Conservation (phyloP, 92 coral and sea anemone genomes). For the Siderastrea radians region DNA sequence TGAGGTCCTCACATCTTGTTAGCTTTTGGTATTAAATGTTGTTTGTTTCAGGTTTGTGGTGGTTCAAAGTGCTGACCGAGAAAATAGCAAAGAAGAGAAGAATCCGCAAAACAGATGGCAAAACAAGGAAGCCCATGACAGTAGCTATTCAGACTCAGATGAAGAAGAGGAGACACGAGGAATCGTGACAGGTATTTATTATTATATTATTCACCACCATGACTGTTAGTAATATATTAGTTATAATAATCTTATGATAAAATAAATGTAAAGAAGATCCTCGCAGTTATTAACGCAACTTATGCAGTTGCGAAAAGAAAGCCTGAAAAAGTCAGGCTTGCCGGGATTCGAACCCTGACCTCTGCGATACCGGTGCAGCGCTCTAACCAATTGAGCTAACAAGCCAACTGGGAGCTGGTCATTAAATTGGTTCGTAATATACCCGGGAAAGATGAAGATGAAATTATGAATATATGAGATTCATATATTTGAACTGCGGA, state of each 20-base stretch:
- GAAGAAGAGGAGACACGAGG: constrained; percentile 90
- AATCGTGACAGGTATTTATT: constrained; percentile 76
- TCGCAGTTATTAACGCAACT: no score
- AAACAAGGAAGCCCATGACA: constrained; percentile 8
- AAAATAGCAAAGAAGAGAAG: constrained; percentile 23
- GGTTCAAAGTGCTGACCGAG: constrained; percentile 42
- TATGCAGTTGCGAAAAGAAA: no score
- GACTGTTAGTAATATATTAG: not conserved
- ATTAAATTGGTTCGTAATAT: no score
- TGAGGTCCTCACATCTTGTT: not conserved
- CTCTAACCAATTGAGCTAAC: no score
- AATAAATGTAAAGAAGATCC: no score
- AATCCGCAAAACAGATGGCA: not conserved
- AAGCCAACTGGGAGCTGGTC: no score
- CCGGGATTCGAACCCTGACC: no score
- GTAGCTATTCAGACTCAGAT: constrained; percentile 54
- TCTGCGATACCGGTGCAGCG: no score
- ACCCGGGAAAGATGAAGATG: no score
- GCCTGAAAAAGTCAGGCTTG: no score
- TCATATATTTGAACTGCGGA: no score
- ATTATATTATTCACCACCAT: not conserved
- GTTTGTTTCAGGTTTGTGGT: constrained; percentile 28
- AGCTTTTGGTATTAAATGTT: not conserved
- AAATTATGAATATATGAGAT: no score
- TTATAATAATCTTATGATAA: not conserved